Base-by-base conservation (phyloP, 2,888 invertebrate genomes). In the Lottia gigantea region DNA sequence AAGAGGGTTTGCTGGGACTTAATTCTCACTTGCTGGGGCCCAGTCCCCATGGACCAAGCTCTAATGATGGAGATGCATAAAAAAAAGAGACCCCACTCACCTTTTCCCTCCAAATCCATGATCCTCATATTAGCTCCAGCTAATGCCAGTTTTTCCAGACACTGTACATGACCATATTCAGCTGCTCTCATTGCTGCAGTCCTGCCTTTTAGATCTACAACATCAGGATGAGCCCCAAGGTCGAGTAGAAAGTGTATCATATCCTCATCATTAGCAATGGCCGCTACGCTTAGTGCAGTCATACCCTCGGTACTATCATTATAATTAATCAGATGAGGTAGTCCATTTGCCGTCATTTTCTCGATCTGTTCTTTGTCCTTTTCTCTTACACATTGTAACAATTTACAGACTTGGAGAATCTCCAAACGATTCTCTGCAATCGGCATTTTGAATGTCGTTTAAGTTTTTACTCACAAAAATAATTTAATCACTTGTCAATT, bases 171-270 rank as follows among this genome's bases (percentile, higher is more conserved):
- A 3, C 89, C 89, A 75, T 83, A 86, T 70, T 89, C 87, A 7
- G 88, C 88, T 25, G 88, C 88, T 74, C 85, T 77, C 87, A 88
- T 88, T 4, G 87, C 84, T n/a, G 88, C 86, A 62, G 87, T 83
- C 46, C 83, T 73, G 12, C 89, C 89, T 74, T 86, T 82, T 47
- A 86, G 81, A 72, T 89, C 89, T 68, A 86, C 82, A 4, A 88
- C 87, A 79, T 89, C 87, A 6, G 89, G 89, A 77, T 88, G 87
- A 55, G 88, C 89, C n/a, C 87, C 87, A 15, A 86, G 78, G 11
- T 82, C 78, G 23, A 88, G 72, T 16, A 88, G 76, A 75, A 86
- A 88, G 67, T 85, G 83, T 45, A 88, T 82, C 86, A 88, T 88
- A n/a, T 84, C 82, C 69, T 88, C 88, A 75, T 88, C 86, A 78